A percentile compares a stretch with the other conserved stretches of the same genome.
Evolutionary conservation across 2,888 invertebrate genomes (phyloP).

Genomic region (Metacarcinus magister): DNA sequence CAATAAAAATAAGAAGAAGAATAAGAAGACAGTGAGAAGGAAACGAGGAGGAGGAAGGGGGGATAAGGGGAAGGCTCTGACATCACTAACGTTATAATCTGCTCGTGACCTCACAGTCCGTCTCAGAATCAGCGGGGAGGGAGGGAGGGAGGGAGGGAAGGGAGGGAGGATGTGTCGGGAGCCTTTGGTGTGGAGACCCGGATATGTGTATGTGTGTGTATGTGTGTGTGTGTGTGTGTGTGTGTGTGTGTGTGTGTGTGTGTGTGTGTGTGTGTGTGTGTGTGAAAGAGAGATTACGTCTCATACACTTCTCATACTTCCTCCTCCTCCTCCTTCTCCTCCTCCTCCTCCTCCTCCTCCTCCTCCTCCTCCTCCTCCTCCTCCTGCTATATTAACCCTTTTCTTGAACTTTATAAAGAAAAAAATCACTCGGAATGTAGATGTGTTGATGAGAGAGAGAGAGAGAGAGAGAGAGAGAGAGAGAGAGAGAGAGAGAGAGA

Average conservation of each 20-base stretch:
- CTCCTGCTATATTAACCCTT: neutral
- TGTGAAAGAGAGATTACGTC: constrained; percentile 1
- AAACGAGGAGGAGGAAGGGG: neutral
- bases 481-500: neutral
- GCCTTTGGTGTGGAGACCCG: constrained; percentile 16
- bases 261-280: constrained; percentile 57
- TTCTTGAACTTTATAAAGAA: neutral
- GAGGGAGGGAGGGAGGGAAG: too few relatives aligned
- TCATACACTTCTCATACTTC: neutral
- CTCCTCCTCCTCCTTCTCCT: neutral
- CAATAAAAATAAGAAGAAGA: neutral
- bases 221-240: constrained; percentile 61
- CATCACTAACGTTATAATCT: too few relatives aligned
- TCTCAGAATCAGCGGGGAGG: too few relatives aligned
- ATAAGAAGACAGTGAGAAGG: neutral
- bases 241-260: constrained; percentile 63
- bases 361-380: neutral
- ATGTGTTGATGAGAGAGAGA: neutral
- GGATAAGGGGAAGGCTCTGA: too few relatives aligned
- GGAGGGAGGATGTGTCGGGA: too few relatives aligned
- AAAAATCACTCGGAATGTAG: neutral
- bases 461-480: constrained; percentile 27
- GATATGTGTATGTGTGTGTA: constrained; percentile 37
- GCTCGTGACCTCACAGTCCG: too few relatives aligned
- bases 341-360: neutral